These are phyloP conservation scores for Cerastis leucographa DNA, from an alignment of 2,888 invertebrate species.

Conservation along the genomic window DNA sequence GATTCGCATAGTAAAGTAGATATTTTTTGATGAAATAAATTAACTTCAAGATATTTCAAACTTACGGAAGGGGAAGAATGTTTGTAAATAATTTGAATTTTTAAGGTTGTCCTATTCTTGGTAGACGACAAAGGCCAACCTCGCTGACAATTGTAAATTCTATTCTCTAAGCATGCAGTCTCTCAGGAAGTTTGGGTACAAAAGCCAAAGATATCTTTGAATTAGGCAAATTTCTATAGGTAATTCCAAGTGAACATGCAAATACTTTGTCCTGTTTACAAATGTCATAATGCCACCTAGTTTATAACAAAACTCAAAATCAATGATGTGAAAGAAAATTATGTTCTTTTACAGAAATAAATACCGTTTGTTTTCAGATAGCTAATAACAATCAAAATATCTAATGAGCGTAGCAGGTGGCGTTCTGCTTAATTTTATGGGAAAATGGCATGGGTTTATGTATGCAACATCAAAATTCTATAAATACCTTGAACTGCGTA, in stretches of 20 bases:
- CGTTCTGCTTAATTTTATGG: not conserved
- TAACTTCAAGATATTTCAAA: conserved; percentile 1
- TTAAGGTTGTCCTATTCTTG: not conserved
- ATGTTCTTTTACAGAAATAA: not conserved
- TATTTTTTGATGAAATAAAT: not conserved
- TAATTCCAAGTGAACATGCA: not conserved
- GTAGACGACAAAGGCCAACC: conserved; percentile 25
- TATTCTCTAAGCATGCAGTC: conserved; percentile 33
- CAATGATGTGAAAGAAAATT: not conserved
- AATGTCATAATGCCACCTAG: not conserved
- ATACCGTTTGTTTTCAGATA: not conserved
- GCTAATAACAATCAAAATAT: not conserved
- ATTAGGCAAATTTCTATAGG: not conserved
- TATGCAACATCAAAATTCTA: not conserved
- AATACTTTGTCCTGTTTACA: not conserved
- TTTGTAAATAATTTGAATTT: conserved; percentile 13
- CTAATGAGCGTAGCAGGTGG: not conserved
- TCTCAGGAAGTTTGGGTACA: conserved; percentile 10
- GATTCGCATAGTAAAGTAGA: not conserved
- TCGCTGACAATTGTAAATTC: conserved; percentile 25
- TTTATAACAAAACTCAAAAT: not conserved
- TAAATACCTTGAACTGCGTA: conserved; percentile 95
- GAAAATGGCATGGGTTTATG: not conserved
- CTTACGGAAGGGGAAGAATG: conserved; percentile 23
- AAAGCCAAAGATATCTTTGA: conserved; percentile 12